Percentiles rank a stretch among this genome's conserved stretches.
phyloP scores from a whole-genome alignment of 2,113 vertebrate species.

The Callopanchax toddi region DNA sequence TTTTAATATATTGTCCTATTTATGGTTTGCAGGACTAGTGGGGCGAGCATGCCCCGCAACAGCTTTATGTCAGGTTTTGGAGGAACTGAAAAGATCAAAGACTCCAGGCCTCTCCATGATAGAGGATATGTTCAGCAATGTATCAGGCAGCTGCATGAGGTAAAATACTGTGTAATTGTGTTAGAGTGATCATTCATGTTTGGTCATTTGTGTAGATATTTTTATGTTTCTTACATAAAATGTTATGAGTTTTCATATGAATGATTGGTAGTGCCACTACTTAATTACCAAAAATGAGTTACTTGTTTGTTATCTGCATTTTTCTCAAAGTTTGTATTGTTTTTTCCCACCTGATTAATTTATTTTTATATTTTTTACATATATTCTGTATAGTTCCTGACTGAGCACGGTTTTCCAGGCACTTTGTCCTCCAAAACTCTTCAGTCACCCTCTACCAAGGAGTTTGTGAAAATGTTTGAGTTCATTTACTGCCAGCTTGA shows the following conservation, averaged over 20 bases:
- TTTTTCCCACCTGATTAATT: neutral
- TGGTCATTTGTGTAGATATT: too few relatives aligned
- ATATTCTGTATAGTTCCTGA: constrained; percentile 90
- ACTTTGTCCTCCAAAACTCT: constrained; percentile 87
- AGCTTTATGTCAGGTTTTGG: constrained; percentile 88
- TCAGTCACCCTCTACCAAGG: constrained; percentile 93
- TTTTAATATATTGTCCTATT: neutral
- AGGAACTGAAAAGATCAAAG: constrained; percentile 92
- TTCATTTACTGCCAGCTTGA: constrained; percentile 90
- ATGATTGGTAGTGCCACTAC: neutral
- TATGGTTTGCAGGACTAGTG: constrained; percentile 76
- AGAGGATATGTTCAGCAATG: constrained; percentile 93
- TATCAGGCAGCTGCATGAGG: constrained; percentile 93
- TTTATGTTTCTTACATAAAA: neutral
- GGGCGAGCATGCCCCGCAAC: constrained; percentile 81
- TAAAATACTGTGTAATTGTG: constrained; percentile 48
- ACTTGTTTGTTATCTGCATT: neutral
- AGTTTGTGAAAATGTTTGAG: constrained; percentile 94
- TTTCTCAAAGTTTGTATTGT: neutral
- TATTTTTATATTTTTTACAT: neutral
- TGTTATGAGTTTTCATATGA: neutral
- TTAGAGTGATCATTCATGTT: too few relatives aligned
- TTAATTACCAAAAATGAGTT: neutral
- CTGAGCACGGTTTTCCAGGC: constrained; percentile 84
- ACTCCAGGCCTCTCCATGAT: constrained; percentile 92